Conservation (phyloP, 1,140 invertebrate genomes). For the Chrysoperla carnea region DNA sequence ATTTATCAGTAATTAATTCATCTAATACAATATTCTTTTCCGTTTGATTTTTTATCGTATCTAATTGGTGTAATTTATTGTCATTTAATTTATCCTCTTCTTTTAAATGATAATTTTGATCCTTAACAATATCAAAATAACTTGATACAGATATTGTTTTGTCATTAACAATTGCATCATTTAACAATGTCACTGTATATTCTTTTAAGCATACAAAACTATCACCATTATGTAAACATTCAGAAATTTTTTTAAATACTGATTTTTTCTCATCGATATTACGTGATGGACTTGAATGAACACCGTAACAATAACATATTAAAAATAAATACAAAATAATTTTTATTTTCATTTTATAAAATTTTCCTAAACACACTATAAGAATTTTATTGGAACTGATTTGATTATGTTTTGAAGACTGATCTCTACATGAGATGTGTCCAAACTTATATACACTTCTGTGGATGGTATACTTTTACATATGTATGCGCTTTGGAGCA, state of each 20-base stretch:
- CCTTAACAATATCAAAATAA: slow-evolving; percentile 31
- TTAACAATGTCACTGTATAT: slow-evolving; percentile 29
- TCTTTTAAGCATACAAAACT: slow-evolving; percentile 32
- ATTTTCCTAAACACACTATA: too few relatives aligned
- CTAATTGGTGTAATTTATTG: slow-evolving; percentile 4
- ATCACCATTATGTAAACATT: slow-evolving; percentile 21
- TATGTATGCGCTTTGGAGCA: slow-evolving; percentile 7
- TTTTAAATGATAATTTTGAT: slow-evolving; percentile 17
- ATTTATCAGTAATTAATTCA: slow-evolving; percentile 15
- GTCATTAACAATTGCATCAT: slow-evolving; percentile 32
- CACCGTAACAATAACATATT: too few relatives aligned
- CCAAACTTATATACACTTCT: too few relatives aligned
- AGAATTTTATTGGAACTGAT: too few relatives aligned
- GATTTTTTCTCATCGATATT: neutral
- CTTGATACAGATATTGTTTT: slow-evolving; percentile 34
- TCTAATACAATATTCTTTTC: slow-evolving; percentile 13
- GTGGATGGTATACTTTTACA: neutral
- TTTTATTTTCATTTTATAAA: too few relatives aligned
- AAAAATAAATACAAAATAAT: too few relatives aligned
- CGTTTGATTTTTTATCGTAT: slow-evolving; percentile 5
- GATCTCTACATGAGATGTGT: too few relatives aligned
- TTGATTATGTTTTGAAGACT: too few relatives aligned
- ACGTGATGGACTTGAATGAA: too few relatives aligned
- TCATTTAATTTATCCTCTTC: slow-evolving; percentile 4
- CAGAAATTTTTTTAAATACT: slow-evolving; percentile 4